phyloP scores from a whole-genome alignment of 2,797 vertebrate species.

The Tiaroga cobitis region DNA sequence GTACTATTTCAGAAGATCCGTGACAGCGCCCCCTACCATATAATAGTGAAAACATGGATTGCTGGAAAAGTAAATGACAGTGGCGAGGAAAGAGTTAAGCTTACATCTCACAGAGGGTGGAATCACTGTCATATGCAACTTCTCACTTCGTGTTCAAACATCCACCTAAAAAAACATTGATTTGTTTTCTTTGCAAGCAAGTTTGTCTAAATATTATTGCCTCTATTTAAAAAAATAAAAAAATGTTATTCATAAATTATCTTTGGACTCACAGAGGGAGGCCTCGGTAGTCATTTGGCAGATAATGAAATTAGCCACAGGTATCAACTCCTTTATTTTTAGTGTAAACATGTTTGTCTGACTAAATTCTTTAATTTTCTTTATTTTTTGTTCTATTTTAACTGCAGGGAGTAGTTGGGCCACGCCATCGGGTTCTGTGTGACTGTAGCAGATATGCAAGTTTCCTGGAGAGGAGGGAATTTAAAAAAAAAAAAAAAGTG shows the following conservation, averaged over 20 bases:
- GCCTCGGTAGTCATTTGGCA: not conserved
- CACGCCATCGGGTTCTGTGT: not conserved
- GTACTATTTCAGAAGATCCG: too few species aligned
- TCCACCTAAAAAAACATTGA: not conserved
- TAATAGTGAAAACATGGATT: too few species aligned
- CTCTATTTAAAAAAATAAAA: too few species aligned
- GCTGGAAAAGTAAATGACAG: too few species aligned
- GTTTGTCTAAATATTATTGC: not conserved
- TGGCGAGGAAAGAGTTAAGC: too few species aligned
- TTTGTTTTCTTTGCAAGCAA: not conserved
- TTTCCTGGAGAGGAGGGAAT: not conserved
- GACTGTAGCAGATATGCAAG: not conserved
- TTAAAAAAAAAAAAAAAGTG: not conserved
- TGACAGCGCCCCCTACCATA: too few species aligned
- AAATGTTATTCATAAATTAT: not conserved
- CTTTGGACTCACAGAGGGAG: not conserved
- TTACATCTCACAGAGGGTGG: too few species aligned
- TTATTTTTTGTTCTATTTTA: not conserved
- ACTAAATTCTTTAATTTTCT: not conserved
- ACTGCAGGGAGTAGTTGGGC: not conserved
- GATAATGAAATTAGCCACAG: constrained; percentile 1
- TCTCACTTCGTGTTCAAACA: not conserved
- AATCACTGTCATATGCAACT: not conserved
- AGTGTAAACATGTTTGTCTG: not conserved
- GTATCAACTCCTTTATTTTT: not conserved